A percentile compares a stretch with the other conserved stretches of the same genome.
Conservation (phyloP, 2,888 invertebrate genomes). For the Morpho helenor region DNA sequence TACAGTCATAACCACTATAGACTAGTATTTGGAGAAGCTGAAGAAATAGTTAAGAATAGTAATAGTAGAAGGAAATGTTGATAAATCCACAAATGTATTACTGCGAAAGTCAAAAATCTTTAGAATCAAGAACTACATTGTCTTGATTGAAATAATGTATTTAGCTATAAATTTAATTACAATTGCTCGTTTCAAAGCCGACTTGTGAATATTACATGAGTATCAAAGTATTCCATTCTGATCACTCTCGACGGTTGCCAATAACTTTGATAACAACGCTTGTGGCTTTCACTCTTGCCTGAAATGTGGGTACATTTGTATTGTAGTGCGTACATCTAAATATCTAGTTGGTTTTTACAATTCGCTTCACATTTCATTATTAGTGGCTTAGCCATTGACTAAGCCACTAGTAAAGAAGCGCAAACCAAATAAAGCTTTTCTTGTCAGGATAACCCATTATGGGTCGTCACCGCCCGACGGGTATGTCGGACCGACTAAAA, state of each 20-base stretch:
- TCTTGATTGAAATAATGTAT: background rate
- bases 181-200: constrained; percentile 45
- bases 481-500: too few relatives aligned
- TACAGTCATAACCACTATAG: too few relatives aligned
- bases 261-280: constrained; percentile 64
- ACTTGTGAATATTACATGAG: constrained; percentile 70
- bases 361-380: background rate
- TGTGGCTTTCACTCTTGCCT: constrained; percentile 43
- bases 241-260: constrained; percentile 61
- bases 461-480: too few relatives aligned
- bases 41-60: too few relatives aligned
- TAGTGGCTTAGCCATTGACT: too few relatives aligned
- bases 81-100: too few relatives aligned
- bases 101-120: background rate
- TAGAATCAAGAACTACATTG: background rate
- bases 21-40: too few relatives aligned
- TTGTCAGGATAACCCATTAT: too few relatives aligned
- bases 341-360: background rate
- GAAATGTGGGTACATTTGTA: too few relatives aligned
- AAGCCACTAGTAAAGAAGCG: too few relatives aligned
- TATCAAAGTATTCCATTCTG: constrained; percentile 66
- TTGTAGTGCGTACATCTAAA: background rate
- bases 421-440: too few relatives aligned
- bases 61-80: too few relatives aligned
- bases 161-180: background rate